A percentile compares a stretch with the other conserved stretches of the same genome.
Conservation (phyloP, 2,113 vertebrate species). For the Naja naja region DNA sequence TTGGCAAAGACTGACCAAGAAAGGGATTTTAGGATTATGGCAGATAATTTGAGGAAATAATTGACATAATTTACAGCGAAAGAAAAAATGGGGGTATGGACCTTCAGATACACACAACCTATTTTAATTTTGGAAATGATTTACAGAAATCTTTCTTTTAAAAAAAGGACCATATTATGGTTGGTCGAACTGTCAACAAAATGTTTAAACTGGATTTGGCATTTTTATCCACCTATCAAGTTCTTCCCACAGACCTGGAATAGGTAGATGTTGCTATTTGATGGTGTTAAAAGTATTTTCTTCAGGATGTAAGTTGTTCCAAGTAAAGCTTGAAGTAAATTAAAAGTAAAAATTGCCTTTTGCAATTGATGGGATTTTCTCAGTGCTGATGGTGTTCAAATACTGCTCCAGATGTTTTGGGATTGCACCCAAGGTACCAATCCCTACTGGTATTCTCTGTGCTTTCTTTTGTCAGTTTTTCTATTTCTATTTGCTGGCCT, state of each 20-base stretch:
- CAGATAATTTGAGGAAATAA: background rate
- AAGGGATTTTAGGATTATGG: background rate
- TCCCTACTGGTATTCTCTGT: background rate
- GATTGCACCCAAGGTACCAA: background rate
- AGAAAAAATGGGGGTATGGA: background rate
- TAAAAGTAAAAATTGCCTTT: background rate
- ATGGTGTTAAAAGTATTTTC: background rate
- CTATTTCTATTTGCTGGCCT: background rate
- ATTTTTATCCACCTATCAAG: background rate
- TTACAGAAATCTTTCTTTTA: background rate
- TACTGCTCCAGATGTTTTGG: background rate
- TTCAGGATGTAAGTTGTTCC: background rate
- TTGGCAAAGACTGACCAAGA: background rate
- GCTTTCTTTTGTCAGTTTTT: background rate
- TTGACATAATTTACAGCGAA: background rate
- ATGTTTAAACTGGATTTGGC: background rate
- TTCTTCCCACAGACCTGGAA: background rate
- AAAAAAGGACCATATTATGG: background rate
- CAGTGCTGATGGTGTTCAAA: background rate
- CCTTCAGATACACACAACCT: background rate
- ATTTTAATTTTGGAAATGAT: background rate
- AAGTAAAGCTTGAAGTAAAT: background rate
- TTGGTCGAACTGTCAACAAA: background rate
- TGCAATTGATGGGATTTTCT: background rate
- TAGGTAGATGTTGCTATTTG: background rate